Percentiles rank a stretch among this genome's conserved stretches.
Evolutionary conservation across 2,888 invertebrate genomes (phyloP).

Genomic region (Drosophila diplacantha): DNA sequence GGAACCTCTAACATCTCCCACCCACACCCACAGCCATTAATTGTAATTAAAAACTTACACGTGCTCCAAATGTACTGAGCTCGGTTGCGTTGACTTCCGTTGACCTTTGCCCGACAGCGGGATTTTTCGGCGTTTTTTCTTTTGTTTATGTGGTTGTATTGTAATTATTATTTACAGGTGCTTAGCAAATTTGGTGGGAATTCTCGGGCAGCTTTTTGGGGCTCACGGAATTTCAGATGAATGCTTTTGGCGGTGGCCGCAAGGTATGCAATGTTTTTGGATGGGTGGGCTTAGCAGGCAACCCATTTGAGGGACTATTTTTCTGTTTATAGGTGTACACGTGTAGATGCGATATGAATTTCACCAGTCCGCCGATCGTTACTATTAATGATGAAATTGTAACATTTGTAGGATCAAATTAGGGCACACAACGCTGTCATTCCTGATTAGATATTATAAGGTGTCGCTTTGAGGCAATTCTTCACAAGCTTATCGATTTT

Average conservation of each 20-base stretch:
- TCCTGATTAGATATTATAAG: neutral
- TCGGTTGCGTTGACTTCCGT: constrained; percentile 27
- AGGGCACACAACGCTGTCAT: neutral
- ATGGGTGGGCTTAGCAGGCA: no score
- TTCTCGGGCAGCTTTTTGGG: constrained; percentile 21
- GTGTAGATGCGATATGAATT: neutral
- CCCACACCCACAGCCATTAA: constrained; percentile 33
- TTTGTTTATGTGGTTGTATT: constrained; percentile 33
- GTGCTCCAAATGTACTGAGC: constrained; percentile 45
- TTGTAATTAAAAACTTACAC: constrained; percentile 71
- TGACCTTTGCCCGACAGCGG: constrained; percentile 40
- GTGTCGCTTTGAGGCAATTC: neutral
- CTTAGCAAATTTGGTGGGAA: constrained; percentile 25
- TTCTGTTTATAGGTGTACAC: neutral
- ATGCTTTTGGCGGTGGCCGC: constrained; percentile 21
- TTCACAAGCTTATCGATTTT: neutral
- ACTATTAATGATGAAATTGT: neutral
- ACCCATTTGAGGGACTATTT: neutral
- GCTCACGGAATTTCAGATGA: constrained; percentile 5
- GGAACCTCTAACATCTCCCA: neutral
- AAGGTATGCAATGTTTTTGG: constrained; percentile 43
- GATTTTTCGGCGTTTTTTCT: constrained; percentile 5
- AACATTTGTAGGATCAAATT: neutral
- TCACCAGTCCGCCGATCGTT: neutral
- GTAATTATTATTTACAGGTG: constrained; percentile 52